Conservation (phyloP, 2,797 vertebrate species). For the Semaprochilodus insignis region DNA sequence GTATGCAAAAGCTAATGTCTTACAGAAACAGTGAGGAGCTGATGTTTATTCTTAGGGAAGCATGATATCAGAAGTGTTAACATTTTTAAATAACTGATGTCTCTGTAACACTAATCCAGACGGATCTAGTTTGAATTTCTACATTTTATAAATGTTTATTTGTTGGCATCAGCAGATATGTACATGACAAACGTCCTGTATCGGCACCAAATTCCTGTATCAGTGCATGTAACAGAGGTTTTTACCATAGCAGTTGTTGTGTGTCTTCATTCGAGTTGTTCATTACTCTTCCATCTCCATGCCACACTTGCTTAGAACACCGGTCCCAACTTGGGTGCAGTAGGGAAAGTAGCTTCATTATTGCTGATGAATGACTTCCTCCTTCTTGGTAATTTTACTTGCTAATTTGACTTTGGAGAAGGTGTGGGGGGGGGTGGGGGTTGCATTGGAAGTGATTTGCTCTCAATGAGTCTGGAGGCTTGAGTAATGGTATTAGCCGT, state of each 20-base stretch:
- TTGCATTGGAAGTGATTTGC: slow-evolving; percentile 16
- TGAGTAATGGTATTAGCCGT: slow-evolving; percentile 38
- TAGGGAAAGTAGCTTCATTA: slow-evolving; percentile 17
- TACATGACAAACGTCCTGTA: too few relatives aligned
- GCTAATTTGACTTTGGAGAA: slow-evolving; percentile 42
- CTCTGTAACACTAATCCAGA: too few relatives aligned
- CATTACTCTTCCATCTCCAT: neutral
- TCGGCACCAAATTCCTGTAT: too few relatives aligned
- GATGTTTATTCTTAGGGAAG: too few relatives aligned
- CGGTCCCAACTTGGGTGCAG: neutral
- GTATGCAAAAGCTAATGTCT: neutral
- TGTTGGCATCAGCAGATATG: too few relatives aligned
- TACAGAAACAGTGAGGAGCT: too few relatives aligned
- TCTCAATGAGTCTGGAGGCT: slow-evolving; percentile 44
- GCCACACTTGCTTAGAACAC: neutral
- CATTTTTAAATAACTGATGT: too few relatives aligned
- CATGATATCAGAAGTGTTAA: too few relatives aligned
- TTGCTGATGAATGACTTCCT: slow-evolving; percentile 29
- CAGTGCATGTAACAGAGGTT: neutral
- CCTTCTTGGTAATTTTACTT: slow-evolving; percentile 33
- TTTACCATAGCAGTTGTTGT: neutral
- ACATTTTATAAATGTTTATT: too few relatives aligned
- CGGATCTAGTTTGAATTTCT: too few relatives aligned
- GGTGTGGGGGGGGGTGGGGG: neutral
- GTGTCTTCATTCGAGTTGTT: neutral